Base-by-base conservation (phyloP, 92 coral and sea anemone genomes). In the Diadumene lineata region DNA sequence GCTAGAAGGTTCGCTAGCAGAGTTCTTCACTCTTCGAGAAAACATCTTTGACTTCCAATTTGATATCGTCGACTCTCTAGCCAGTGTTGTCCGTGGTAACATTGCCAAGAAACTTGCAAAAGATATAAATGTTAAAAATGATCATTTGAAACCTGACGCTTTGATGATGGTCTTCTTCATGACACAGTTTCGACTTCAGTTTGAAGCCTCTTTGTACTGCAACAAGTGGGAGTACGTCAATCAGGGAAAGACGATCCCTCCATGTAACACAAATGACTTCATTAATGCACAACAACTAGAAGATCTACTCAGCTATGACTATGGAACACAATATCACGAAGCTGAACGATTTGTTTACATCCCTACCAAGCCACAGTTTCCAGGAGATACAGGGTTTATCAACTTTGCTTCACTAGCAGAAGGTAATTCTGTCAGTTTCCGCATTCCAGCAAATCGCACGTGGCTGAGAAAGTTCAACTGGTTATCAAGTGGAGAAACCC, bases 21-120 rank as follows among this genome's bases (percentile, higher is more conserved):
- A 88, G 38, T 84, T 76, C 64, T 58, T 58, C 22, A 46, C 93
- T 13, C 79, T 88, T 26, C 63, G 92, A 56, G 92, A 84, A 29
- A 50, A 88, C 60, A 79, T 88, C 26, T 80, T 84, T 50, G 92
- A 88, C 55, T 88, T 84, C 55, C 92, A 88, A 77, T 88, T 88
- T 71, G 83, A 88, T 8, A 60, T 88, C 21, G 89, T 88, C 7
- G 92, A 88, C 48, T 69, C 89, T 21, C 24, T 88, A 21, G 85
- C 92, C 8, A 57, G 78, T 25, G 86, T 84, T 23, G 72, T 88
- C 4, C 86, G 92, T 30, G 92, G 88, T 0, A 67, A 75, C 11
- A 74, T 87, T 3, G 92, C 92, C 1, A 57, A 48, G 46, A 79
- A 65, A 46, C 64, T 84, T 13, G 18, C 79, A 10, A 60, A 80